Evolutionary conservation across 64 coral and sea anemone species (phyloP), one percentile per base, ranked within the genome.

Genomic region (Montipora sp.): DNA sequence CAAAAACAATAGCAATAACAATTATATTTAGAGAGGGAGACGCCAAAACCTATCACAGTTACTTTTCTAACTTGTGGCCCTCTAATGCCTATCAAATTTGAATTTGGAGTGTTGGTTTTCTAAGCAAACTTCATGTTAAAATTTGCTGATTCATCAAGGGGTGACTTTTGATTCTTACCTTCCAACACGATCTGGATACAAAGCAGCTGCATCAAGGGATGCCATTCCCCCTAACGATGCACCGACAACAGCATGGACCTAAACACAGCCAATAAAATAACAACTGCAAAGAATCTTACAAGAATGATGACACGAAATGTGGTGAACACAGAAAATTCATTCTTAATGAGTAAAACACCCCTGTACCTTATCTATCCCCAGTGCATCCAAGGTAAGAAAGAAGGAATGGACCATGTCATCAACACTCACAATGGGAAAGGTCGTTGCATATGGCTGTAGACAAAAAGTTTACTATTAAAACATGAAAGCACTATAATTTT

Each of bases 141-240:
- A 27, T 63, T 63, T 63, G 3, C 60, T 78, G 75, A 18, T 51
- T 13, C 47, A 51, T 78, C 44, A 19, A 19, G 5, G 45, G 12
- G 5, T 78, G 76, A 49, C 19, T 12, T 1, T 47, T 15, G 0
- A 75, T 44, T 22, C 49, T 90, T 95, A 96, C 91, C 96, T 92
- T 82, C 87, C 89, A 10, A 98, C 96, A 80, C 96, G 86, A n/a
- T 98, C 87, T 78, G 96, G 94, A 66, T 91, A 95, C 51, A 93
- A 71, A 5, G 93, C 91, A 45, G 94, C 96, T 51, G 96, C 88
- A 58, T 23, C 48, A 0, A 98, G 83, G 13, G 96, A 98, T 16
- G 83, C 74, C 96, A 98, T 98, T 36, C 96, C 96, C 50, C 96
- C 96, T 48, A 98, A 61, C 2, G 96, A 98, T 84, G 96, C 78